A percentile compares a stretch with the other conserved stretches of the same genome.
These are phyloP conservation scores for Gallinago jamesoni DNA, from an alignment of 2,113 vertebrate genomes.

Conservation along the genomic window DNA sequence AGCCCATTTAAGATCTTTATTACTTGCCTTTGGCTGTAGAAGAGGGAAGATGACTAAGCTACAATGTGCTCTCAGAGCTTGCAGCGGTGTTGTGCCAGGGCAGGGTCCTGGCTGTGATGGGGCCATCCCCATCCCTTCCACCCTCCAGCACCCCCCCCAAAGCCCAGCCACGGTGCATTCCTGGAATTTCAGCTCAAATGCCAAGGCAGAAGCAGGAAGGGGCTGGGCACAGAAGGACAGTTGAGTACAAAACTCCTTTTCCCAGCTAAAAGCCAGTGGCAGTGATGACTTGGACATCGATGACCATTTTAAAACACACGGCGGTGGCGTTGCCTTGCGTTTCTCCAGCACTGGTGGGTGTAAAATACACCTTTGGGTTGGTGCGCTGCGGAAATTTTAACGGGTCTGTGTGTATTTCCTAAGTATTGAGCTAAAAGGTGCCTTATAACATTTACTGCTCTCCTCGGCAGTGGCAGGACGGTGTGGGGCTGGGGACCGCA, in stretches of 20 bases:
- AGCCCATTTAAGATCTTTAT: neutral
- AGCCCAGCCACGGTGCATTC: neutral
- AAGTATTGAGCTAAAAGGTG: conserved; percentile 25
- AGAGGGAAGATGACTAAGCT: neutral
- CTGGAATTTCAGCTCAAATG: neutral
- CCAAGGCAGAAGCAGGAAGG: neutral
- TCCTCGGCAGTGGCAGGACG: neutral
- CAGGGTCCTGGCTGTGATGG: neutral
- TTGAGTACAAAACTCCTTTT: neutral
- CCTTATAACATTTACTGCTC: conserved; percentile 21
- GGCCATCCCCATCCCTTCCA: neutral
- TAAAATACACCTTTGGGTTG: neutral
- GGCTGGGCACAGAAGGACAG: neutral
- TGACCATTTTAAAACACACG: accelerated
- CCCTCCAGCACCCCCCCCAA: neutral
- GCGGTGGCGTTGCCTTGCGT: neutral
- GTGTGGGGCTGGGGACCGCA: accelerated
- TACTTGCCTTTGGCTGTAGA: neutral
- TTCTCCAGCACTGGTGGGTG: neutral
- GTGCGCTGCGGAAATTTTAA: accelerated
- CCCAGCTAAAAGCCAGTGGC: neutral
- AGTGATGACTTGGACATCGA: accelerated
- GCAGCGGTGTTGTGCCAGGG: neutral
- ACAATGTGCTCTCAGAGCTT: accelerated
- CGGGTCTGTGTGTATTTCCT: neutral